Evolutionary conservation across 2,888 invertebrate species (phyloP).

Genomic region (Agrypnus murinus): DNA sequence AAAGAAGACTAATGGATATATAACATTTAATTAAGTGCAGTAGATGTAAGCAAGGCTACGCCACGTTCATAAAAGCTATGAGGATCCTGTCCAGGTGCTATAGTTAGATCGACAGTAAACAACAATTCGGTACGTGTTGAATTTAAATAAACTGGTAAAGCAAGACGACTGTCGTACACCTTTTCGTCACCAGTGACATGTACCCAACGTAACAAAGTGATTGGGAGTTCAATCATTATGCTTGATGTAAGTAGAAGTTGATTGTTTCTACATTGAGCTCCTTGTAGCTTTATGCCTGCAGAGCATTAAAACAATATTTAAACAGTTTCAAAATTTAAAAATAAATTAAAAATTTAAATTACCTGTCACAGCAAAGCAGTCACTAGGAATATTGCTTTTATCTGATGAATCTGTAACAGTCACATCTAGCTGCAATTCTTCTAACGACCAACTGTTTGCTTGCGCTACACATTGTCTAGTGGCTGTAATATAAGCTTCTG

Average conservation of each 20-base stretch:
- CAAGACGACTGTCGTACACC: slow-evolving; percentile 79
- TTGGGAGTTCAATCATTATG: slow-evolving; percentile 94
- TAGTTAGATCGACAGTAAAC: slow-evolving; percentile 95
- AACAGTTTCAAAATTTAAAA: slow-evolving; percentile 13
- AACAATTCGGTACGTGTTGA: slow-evolving; percentile 95
- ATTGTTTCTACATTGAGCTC: slow-evolving; percentile 94
- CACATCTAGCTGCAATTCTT: slow-evolving; percentile 93
- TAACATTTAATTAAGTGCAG: slow-evolving; percentile 87
- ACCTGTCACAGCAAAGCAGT: slow-evolving; percentile 73
- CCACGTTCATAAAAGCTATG: slow-evolving; percentile 99
- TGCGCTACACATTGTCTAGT: slow-evolving; percentile 98
- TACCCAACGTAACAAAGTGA: slow-evolving; percentile 93
- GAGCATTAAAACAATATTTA: slow-evolving; percentile 67
- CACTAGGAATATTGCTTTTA: slow-evolving; percentile 62
- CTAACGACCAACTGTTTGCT: slow-evolving; percentile 97
- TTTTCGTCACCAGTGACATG: slow-evolving; percentile 69
- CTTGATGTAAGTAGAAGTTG: slow-evolving; percentile 93
- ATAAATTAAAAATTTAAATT: slow-evolving; percentile 23
- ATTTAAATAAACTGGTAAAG: slow-evolving; percentile 97
- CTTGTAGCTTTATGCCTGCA: slow-evolving; percentile 94
- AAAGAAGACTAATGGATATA: too few relatives aligned
- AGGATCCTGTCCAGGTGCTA: slow-evolving; percentile 92
- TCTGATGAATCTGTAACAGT: slow-evolving; percentile 76
- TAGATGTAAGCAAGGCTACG: slow-evolving; percentile 96
- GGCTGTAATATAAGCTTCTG: slow-evolving; percentile 99